These are phyloP conservation scores for Tricholaema leucomelas DNA, from an alignment of 2,113 vertebrate genomes.

Conservation along the genomic window DNA sequence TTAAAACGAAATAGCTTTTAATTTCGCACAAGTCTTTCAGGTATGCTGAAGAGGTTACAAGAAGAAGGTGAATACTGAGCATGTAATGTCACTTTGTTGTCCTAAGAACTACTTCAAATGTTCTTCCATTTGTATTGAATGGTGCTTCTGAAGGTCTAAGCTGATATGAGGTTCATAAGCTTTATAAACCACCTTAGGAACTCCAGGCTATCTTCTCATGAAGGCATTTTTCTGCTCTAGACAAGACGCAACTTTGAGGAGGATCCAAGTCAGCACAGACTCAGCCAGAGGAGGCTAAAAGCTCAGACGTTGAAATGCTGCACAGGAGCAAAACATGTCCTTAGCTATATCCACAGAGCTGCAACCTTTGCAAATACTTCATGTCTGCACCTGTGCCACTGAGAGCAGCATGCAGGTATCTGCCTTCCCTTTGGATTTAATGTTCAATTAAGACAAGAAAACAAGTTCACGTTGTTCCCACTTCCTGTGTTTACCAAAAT, in stretches of 20 bases:
- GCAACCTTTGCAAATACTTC: not conserved
- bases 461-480: conserved; percentile 55
- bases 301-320: not conserved
- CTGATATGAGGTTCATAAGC: not conserved
- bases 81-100: not conserved
- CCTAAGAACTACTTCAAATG: not conserved
- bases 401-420: not conserved
- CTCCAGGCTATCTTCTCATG: not conserved
- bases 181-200: not conserved
- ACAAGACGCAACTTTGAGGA: not conserved
- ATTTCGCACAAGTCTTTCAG: not conserved
- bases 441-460: not conserved
- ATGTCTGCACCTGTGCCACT: conserved; percentile 18
- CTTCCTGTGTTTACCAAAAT: conserved; percentile 63
- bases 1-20: not conserved
- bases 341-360: not conserved
- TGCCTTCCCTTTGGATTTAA: not conserved
- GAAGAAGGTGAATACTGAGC: not conserved
- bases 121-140: not conserved
- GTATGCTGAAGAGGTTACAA: not conserved
- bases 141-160: not conserved
- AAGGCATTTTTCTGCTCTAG: not conserved
- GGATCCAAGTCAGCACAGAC: not conserved
- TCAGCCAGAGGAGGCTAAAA: not conserved
- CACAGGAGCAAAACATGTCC: not conserved